Base-by-base conservation (phyloP, 2,113 vertebrate species). In the Prionailurus bengalensis region DNA sequence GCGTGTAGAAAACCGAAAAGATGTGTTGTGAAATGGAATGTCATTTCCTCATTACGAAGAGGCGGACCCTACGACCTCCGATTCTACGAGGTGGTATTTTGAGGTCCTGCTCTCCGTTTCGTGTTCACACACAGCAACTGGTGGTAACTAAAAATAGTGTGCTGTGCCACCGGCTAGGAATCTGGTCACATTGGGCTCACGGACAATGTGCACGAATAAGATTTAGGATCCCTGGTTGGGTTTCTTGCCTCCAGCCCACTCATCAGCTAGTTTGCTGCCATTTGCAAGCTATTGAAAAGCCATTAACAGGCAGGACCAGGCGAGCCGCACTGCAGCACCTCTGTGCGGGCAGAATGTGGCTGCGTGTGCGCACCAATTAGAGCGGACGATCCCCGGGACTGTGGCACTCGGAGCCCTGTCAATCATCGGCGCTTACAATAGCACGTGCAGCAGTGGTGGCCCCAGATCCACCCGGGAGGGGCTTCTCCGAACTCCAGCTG, bases 261-360 rank as follows among this genome's bases (percentile, higher is more conserved):
- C 97, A 97, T 98, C 98, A 97, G 98, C 98, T 98, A 95, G 98
- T 99, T 98, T 98, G 98, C 98, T 98, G 98, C 98, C 97, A 76
- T 98, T 98, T 93, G 98, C 98, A 98, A 98, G 98, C 98, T 98
- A 97, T 98, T 97, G 98, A 97, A 98, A 98, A 98, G 98, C 98
- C 98, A 98, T 99, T 99, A 98, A 95, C 97, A 98, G 98, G 98
- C 98, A 98, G 98, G 97, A 97, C 97, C 74, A 91, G 51, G 96
- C 98, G 98, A 98, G 98, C 98, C 98, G 98, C 99, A 99, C 96
- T 99, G 99, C 99, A 99, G 99, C 98, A 98, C 98, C 98, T 98
- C 98, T 93, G 94, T 91, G 98, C 94, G 94, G 92, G 92, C 97
- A 91, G 96, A 98, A 97, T 94, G 98, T 98, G 98, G 97, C 98